Conservation (phyloP, 2,797 vertebrate species). For the Phataginus tricuspis region DNA sequence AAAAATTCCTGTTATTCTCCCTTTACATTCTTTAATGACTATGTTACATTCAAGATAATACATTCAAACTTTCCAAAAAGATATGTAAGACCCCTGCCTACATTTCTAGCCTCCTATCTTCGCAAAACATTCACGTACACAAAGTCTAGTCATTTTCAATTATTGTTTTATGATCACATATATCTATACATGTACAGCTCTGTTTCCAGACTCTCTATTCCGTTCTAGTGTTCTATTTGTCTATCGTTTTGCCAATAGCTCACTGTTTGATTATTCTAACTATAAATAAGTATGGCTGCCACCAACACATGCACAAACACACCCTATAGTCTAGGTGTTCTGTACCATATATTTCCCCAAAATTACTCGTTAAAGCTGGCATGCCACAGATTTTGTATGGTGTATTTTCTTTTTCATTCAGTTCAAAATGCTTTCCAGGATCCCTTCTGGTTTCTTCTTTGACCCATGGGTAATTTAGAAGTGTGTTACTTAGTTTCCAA, state of each 20-base stretch:
- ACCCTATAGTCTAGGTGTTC: not conserved
- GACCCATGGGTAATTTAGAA: not conserved
- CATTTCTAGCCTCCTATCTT: not conserved
- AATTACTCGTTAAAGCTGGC: not conserved
- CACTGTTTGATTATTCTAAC: not conserved
- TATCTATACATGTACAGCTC: not conserved
- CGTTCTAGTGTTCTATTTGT: not conserved
- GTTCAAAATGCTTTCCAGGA: not conserved
- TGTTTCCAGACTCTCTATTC: not conserved
- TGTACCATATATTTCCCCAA: not conserved
- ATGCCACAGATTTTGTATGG: not conserved
- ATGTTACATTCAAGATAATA: not conserved
- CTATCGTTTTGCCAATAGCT: not conserved
- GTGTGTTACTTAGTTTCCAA: not conserved
- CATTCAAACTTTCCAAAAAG: not conserved
- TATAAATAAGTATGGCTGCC: not conserved
- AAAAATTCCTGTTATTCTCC: not conserved
- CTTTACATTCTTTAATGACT: not conserved
- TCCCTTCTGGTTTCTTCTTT: not conserved
- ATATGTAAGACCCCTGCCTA: not conserved
- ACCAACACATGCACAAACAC: not conserved
- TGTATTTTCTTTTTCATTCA: not conserved
- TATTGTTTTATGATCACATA: not conserved
- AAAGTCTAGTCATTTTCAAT: not conserved
- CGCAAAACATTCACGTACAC: not conserved